phyloP scores from a whole-genome alignment of 2,113 vertebrate genomes.

The Aspiorhynchus laticeps region DNA sequence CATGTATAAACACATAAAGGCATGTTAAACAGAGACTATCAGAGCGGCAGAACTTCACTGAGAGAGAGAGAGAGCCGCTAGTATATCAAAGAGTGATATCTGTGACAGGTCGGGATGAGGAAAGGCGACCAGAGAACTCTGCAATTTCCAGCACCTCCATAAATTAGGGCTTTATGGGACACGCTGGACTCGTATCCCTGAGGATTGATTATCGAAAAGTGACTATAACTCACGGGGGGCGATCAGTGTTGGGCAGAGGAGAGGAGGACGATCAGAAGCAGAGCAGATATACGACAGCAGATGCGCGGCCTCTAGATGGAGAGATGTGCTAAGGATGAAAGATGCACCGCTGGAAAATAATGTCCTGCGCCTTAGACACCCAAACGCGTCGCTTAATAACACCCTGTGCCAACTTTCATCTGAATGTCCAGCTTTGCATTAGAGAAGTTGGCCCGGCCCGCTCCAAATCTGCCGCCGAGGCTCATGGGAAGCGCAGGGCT shows the following conservation, averaged over 20 bases:
- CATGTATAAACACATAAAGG: neutral
- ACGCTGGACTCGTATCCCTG: conserved; percentile 27
- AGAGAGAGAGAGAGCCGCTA: conserved; percentile 4
- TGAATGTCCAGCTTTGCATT: conserved; percentile 28
- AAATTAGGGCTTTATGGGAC: conserved; percentile 51
- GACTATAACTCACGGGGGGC: conserved; percentile 44
- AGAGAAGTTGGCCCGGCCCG: neutral
- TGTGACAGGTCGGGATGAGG: conserved; percentile 45
- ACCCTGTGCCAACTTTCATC: neutral
- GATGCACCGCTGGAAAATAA: neutral
- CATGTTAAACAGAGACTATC: neutral
- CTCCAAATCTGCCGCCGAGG: neutral
- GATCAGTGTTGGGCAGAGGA: conserved; percentile 20
- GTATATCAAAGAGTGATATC: conserved; percentile 37
- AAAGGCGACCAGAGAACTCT: conserved; percentile 38
- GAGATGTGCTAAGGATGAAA: conserved; percentile 9
- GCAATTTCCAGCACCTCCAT: conserved; percentile 51
- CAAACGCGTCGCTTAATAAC: neutral
- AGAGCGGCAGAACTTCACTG: neutral
- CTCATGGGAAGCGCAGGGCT: conserved; percentile 1
- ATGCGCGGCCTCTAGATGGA: conserved; percentile 30
- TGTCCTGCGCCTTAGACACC: neutral
- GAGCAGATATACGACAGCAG: conserved; percentile 23
- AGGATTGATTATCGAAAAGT: conserved; percentile 44
- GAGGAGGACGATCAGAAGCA: conserved; percentile 42